Base-by-base conservation (phyloP, 2,113 vertebrate species). In the Neoarius graeffei region DNA sequence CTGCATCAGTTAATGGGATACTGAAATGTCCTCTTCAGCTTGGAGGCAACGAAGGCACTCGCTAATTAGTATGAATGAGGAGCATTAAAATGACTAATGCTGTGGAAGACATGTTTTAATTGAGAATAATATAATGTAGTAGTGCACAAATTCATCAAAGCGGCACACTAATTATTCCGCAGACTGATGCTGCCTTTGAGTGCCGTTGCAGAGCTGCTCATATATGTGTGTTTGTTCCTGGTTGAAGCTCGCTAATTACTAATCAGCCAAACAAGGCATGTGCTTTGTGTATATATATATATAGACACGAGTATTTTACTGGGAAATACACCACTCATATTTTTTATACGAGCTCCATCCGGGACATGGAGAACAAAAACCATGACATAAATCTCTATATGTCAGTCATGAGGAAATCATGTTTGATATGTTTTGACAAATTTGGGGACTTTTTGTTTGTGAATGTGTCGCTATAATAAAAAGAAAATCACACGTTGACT, bases 41-140 rank as follows among this genome's bases (percentile, higher is more conserved):
- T 93, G 90, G 91, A 93, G 92, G 93, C 93, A 91, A 66, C 62
- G 92, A 94, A 94, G 92, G 92, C 93, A 91, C 90, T 85, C 66
- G 42, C 92, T 96, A 95, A 96, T 95, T 95, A 95, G 93, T 94
- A 94, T 94, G 94, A 96, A 95, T 94, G 94, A 94, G 91, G 91
- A 93, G 91, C 89, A 89, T 92, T 94, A 93, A 94, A 93, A 95
- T 95, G 93, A 95, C 94, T 95, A 95, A 96, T 94, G 93, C 94
- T 92, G 92, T 94, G 84, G 93, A 95, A 92, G 94, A 95, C 93
- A 92, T 93, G 89, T 94, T 95, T 95, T 95, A 95, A 95, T 95
- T 95, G 95, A 95, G 94, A 95, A 94, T 95, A 94, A 95, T 95
- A 93, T 93, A 94, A 94, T 94, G 91, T 93, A 93, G 91, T 93